Base-by-base conservation (phyloP, 2,888 invertebrate species). In the Isotomurus palustris region DNA sequence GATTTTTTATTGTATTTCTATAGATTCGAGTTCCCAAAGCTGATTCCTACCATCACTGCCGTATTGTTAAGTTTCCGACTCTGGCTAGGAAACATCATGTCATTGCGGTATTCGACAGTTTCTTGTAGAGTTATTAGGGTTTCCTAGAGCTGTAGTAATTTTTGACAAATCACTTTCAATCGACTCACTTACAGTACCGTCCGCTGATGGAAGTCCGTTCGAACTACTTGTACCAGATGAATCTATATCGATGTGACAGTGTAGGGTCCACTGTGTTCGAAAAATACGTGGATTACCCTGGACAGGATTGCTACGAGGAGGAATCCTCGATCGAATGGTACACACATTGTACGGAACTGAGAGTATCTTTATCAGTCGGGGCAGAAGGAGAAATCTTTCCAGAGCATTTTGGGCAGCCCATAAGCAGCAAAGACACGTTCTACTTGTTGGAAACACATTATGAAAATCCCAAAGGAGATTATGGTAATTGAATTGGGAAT, bases 401-500 rank as follows among this genome's bases (percentile, higher is more conserved):
- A 0, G 82, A 84, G 61, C 65, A 73, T 36, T 27, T n/a, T n/a
- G n/a, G n/a, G n/a, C n/a, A n/a, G n/a, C n/a, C n/a, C n/a, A n/a
- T n/a, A n/a, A n/a, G n/a, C n/a, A n/a, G n/a, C n/a, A n/a, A 80
- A 57, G 79, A 81, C n/a, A 84, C 85, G 32, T n/a, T n/a, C n/a
- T n/a, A n/a, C n/a, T n/a, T n/a, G n/a, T n/a, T 92, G 47, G 91
- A 93, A 76, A 85, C 91, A 70, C 92, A 93, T 78, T 92, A 91
- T 74, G 90, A 92, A 74, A 93, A 92, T 62, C 75, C 75, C 2
- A 55, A 56, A 6, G 55, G 66, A 17, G 53, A 58, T 28, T 22
- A 51, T 44, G 66, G 72, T 70, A 64, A 63, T 50, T n/a, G n/a
- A n/a, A n/a, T n/a, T n/a, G n/a, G n/a, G n/a, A n/a, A n/a, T n/a